phyloP scores from a whole-genome alignment of 2,888 invertebrate genomes.

The Lasioglossum zephyrum region DNA sequence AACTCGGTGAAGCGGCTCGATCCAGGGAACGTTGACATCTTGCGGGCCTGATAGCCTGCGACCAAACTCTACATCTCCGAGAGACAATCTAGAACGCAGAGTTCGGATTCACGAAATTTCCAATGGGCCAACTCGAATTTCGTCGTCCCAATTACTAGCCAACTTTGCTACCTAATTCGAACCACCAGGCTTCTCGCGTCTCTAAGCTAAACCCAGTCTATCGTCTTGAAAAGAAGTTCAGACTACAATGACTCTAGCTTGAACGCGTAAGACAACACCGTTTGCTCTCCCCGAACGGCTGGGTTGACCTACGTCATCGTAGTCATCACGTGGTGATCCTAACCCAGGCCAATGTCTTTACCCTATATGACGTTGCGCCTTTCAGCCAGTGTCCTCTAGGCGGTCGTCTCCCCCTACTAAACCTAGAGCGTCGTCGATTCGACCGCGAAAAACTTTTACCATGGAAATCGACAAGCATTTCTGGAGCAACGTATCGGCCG shows the following conservation, averaged over 20 bases:
- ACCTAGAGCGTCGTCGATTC: neutral
- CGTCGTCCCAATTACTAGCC: neutral
- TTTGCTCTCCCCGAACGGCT: conserved; percentile 13
- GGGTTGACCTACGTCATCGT: conserved; percentile 44
- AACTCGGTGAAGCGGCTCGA: neutral
- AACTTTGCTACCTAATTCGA: neutral
- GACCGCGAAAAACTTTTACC: neutral
- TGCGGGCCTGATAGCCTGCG: neutral
- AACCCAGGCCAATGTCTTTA: conserved; percentile 65
- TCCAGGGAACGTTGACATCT: neutral
- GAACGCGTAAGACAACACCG: conserved; percentile 11
- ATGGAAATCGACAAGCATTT: conserved; percentile 23
- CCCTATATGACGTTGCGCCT: conserved; percentile 48
- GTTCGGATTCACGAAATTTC: neutral
- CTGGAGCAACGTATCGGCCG: neutral
- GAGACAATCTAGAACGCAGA: neutral
- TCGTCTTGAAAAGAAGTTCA: neutral
- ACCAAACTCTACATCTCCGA: neutral
- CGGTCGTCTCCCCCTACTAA: conserved; percentile 33
- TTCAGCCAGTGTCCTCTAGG: conserved; percentile 35
- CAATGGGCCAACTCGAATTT: neutral
- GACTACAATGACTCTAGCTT: neutral
- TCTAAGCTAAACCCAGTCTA: neutral
- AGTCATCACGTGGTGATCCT: conserved; percentile 64
- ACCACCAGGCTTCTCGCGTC: neutral